phyloP scores from a whole-genome alignment of 2,888 invertebrate genomes.

The Myathropa florea region DNA sequence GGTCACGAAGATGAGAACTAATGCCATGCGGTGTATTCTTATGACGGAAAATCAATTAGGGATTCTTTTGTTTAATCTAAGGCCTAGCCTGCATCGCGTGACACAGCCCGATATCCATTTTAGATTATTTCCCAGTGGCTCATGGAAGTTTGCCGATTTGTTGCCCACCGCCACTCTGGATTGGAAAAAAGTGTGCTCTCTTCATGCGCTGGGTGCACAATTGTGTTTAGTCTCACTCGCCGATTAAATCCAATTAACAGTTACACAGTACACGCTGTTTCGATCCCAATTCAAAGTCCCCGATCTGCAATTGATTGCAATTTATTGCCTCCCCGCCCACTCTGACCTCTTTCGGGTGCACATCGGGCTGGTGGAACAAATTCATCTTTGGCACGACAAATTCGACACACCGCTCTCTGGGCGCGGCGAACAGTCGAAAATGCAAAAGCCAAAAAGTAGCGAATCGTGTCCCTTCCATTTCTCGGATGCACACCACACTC shows the following conservation, averaged over 20 bases:
- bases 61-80: not conserved
- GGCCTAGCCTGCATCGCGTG: not conserved
- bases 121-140: not conserved
- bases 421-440: conserved; percentile 5
- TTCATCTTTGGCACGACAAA: conserved; percentile 17
- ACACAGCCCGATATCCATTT: not conserved
- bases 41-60: conserved; percentile 12
- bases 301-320: conserved; percentile 22
- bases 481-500: not conserved
- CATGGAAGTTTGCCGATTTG: no score
- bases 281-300: no score
- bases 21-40: not conserved
- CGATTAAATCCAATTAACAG: conserved; percentile 60
- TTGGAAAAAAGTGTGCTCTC: not conserved
- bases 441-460: conserved; percentile 66
- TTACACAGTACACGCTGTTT: conserved; percentile 24
- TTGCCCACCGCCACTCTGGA: not conserved
- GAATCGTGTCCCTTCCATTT: conserved; percentile 51
- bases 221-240: not conserved
- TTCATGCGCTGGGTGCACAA: not conserved
- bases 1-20: not conserved
- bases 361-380: conserved; percentile 5
- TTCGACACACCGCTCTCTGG: conserved; percentile 22
- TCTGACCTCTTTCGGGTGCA: not conserved
- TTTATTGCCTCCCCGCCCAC: conserved; percentile 32